Evolutionary conservation across 1,140 invertebrate genomes (phyloP), one percentile per base, ranked within the genome.

Genomic region (Phthorimaea operculella): DNA sequence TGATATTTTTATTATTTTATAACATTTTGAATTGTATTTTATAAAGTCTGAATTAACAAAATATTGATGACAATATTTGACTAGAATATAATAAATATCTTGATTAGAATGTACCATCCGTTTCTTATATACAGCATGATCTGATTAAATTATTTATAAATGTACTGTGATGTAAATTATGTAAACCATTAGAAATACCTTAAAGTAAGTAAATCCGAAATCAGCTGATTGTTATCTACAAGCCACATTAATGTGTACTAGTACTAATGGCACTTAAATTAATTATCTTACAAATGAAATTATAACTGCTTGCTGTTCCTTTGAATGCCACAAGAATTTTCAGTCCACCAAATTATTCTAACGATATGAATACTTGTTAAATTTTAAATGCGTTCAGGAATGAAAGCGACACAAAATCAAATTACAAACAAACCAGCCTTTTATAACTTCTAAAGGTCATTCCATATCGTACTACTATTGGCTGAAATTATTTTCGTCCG

Each of bases 361-460:
- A 12, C 18, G 36, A 54, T 59, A 50, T 52, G 5, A 57, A 59
- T 55, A 39, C 10, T 12, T n/a, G 36, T 39, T 34, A 17, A 51
- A 57, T 60, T 54, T 57, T 68, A 70, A 74, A 74, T 74, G 72
- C 72, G 55, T 55, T 57, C 62, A 68, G 72, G 72, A 75, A 75
- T 72, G 68, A 68, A 70, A 63, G 64, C 61, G 57, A 60, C 59
- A 16, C 50, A 53, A 53, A 18, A 3, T 39, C 8, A 10, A 39
- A 12, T 39, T 39, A 12, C 2, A 12, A 12, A 39, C 3, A n/a
- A 39, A 39, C n/a, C n/a, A 39, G 10, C n/a, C 10, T 39, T n/a
- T 39, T 2, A 39, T 39, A 39, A 39, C 3, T 39, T 39, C 36
- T 12, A 39, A n/a, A 39, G 1, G 3, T 12, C 36, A 39, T 12